Base-by-base conservation (phyloP, 2,888 invertebrate genomes). In the Drosophila atripex region DNA sequence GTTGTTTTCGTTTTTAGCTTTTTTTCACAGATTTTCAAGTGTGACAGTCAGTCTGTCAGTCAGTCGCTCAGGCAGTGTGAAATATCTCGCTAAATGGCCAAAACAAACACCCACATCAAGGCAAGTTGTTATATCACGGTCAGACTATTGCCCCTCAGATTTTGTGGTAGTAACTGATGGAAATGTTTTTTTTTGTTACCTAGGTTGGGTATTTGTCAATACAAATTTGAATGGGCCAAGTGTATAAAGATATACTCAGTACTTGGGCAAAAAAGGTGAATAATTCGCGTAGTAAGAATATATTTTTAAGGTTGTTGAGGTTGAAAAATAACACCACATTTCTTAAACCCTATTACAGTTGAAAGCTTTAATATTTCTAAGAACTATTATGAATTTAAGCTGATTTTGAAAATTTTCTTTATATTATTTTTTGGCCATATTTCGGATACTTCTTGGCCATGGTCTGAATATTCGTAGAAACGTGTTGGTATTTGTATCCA, bases 51-150 rank as follows among this genome's bases (percentile, higher is more conserved):
- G 59, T 53, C 54, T 41, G 52, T 46, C 46, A 47, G 59, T 53
- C 46, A 45, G 63, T 71, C 66, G 43, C 54, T 60, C 46, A 32
- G 63, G 55, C 56, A 68, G 86, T 87, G 83, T 87, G 83, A 86
- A 82, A 83, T 69, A 72, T 79, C 70, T 72, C 80, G 75, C 83
- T 82, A 82, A 82, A 79, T 68, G 72, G 71, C 64, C 82, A 85
- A 84, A 78, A 64, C 83, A 76, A 87, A 76, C 79, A 80, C 56
- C 60, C 61, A 51, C 65, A 59, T 65, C 80, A 86, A 78, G 80
- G 78, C 73, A 11, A 56, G 61, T 41, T 56, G 70, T 53, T 71
- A 69, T 43, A 49, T 68, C 71, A 74, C 28, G 68, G 59, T 39
- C 51, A 28, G 52, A 39, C 45, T 30, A 30, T 39, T 46, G 39